Evolutionary conservation across 2,888 invertebrate species (phyloP), one percentile per base, ranked within the genome.

Genomic region (Mythimna vitellina): DNA sequence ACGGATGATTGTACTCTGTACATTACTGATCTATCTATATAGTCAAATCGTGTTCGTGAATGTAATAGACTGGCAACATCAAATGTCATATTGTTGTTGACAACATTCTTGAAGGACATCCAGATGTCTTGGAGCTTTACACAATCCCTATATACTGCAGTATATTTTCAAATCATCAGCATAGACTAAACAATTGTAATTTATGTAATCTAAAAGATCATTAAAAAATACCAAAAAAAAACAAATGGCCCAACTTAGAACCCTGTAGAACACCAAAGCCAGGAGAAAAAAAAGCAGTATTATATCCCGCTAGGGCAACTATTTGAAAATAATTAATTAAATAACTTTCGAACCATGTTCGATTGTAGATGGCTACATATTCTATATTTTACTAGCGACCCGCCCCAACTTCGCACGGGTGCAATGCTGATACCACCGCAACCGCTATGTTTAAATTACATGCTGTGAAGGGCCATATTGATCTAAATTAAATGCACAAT

Each of bases 11-110:
- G 20, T 51, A 51, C 49, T 49, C 20, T 5, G 49, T n/a, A 20
- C 49, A 51, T n/a, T 51, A 51, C n/a, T n/a, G 49, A 51, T 51
- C 49, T n/a, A 51, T 51, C 49, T 51, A 51, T 51, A 51, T 51
- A 51, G n/a, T 51, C 49, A n/a, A 51, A n/a, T 42, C n/a, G n/a
- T n/a, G 20, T 51, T 51, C 49, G 49, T 20, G 8, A n/a, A 49
- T 49, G 20, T 49, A 49, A 49, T 49, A 49, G 49, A 6, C 49
- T 49, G 20, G 20, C 20, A 49, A 20, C n/a, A 51, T 51, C 0
- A 8, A n/a, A n/a, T 20, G 20, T 51, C n/a, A 51, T 51, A 20
- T 20, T 51, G 49, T 51, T 51, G 7, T 51, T 51, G 49, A 51
- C 6, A n/a, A 6, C n/a, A 51, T 51, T 51, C 6, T 49, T 49